Percentiles rank a stretch among this genome's conserved stretches.
Conservation (phyloP, 2,888 invertebrate genomes). For the Synanthedon andrenaeformis region DNA sequence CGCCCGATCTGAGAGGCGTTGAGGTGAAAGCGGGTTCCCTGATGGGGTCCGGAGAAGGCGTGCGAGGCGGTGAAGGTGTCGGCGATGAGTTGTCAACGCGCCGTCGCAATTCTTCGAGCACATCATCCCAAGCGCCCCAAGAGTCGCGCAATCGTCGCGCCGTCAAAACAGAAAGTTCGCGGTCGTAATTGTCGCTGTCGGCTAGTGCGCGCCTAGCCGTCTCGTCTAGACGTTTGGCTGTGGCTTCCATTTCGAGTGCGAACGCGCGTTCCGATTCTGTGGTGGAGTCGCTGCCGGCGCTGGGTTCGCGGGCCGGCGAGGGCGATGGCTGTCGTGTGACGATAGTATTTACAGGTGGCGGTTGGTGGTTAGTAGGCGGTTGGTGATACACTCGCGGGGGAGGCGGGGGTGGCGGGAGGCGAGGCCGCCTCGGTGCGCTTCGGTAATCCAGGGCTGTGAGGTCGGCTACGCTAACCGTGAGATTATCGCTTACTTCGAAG, state of each 20-base stretch:
- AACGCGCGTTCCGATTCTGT: constrained; percentile 60
- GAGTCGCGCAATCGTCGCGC: constrained; percentile 57
- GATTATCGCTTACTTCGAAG: constrained; percentile 58
- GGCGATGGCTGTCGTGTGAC: constrained; percentile 17
- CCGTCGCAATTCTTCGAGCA: constrained; percentile 54
- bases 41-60: constrained; percentile 50
- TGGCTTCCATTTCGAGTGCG: constrained; percentile 58
- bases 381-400: constrained; percentile 21
- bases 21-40: constrained; percentile 66
- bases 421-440: constrained; percentile 39
- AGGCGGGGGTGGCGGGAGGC: constrained; percentile 50
- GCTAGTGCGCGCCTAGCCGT: constrained; percentile 52
- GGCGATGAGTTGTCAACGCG: constrained; percentile 50
- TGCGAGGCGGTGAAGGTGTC: constrained; percentile 50
- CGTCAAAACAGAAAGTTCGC: constrained; percentile 68
- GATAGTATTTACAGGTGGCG: constrained; percentile 10
- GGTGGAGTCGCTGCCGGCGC: constrained; percentile 59
- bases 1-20: constrained; percentile 68
- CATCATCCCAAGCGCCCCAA: constrained; percentile 67
- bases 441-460: constrained; percentile 72
- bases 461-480: constrained; percentile 74
- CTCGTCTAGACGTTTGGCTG: constrained; percentile 54
- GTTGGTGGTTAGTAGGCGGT: constrained; percentile 5
- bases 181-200: constrained; percentile 68
- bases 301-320: constrained; percentile 48